Base-by-base conservation (phyloP, 2,888 invertebrate species). In the Pterostichus madidus region DNA sequence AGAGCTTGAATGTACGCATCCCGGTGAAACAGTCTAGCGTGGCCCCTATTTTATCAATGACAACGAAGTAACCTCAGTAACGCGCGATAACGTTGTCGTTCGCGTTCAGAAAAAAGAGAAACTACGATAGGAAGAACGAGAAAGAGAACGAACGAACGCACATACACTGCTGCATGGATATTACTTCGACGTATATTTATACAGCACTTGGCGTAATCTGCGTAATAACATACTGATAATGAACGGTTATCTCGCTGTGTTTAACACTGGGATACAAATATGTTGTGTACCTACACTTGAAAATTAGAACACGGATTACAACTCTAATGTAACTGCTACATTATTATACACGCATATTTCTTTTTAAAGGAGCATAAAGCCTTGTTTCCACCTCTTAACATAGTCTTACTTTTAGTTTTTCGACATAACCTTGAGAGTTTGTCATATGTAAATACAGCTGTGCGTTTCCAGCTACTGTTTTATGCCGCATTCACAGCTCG, bases 1-100 rank as follows among this genome's bases (percentile, higher is more conserved):
- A 49, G 49, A 11, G 5, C 11, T 49, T n/a, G 11, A 2, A 13
- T 49, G 0, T 5, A 49, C n/a, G 49, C 49, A 1, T 49, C 39
- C 39, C 1, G 6, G 39, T 39, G 6, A 8, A 39, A 4, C 49
- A 5, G n/a, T 49, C 49, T 49, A 49, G 11, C 49, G 10, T n/a
- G 49, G 49, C 49, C 49, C n/a, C 49, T 13, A n/a, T n/a, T 49
- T 49, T 49, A 49, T 49, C 49, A 49, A n/a, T 49, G 49, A 49
- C 49, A 49, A 49, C 49, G 11, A 2, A 13, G 49, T 49, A 49
- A 49, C 49, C 49, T 49, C 49, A 49, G 49, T n/a, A 49, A 49
- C 49, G 49, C 5, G 49, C 49, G 49, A 49, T 49, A 49, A 49
- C 49, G 49, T 49, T 13, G 13, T 11, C 49, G 49, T n/a, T 49